These are phyloP conservation scores for Agrilus cyanescens DNA, from an alignment of 2,888 invertebrate species.

Conservation along the genomic window DNA sequence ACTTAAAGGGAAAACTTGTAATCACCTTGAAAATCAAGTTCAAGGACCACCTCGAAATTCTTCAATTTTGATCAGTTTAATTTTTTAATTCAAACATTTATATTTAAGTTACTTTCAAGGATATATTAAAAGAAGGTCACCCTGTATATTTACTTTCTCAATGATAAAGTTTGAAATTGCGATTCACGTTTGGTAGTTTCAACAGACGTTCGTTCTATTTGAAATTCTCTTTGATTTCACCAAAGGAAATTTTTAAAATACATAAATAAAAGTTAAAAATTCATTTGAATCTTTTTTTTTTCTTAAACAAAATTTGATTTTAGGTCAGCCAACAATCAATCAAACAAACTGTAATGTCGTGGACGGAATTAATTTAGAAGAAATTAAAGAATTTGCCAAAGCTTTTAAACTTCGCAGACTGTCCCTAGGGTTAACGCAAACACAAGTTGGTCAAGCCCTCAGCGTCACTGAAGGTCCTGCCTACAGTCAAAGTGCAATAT, in stretches of 20 bases:
- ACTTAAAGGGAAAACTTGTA: no score
- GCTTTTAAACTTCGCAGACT: slow-evolving; percentile 89
- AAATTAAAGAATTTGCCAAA: slow-evolving; percentile 97
- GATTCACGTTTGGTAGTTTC: no score
- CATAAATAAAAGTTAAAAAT: no score
- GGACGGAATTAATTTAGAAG: slow-evolving; percentile 93
- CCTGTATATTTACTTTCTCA: no score
- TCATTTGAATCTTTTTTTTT: not conserved
- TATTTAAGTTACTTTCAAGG: no score
- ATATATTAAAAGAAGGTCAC: no score
- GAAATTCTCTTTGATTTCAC: no score
- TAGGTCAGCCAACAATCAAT: slow-evolving; percentile 87
- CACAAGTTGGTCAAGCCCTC: slow-evolving; percentile 93
- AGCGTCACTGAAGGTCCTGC: slow-evolving; percentile 95
- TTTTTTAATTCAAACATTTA: no score
- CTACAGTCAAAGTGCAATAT: slow-evolving; percentile 98
- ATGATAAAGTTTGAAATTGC: not conserved
- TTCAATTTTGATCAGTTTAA: no score
- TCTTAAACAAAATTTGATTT: slow-evolving; percentile 16
- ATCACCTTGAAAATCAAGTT: no score
- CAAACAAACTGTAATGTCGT: slow-evolving; percentile 89
- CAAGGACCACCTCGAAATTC: no score
- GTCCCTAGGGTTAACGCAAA: slow-evolving; percentile 89
- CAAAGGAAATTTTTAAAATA: no score
- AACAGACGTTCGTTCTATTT: not conserved